A percentile compares a stretch with the other conserved stretches of the same genome.
Conservation (phyloP, 2,888 invertebrate genomes). For the Aleiodes leptofemur region DNA sequence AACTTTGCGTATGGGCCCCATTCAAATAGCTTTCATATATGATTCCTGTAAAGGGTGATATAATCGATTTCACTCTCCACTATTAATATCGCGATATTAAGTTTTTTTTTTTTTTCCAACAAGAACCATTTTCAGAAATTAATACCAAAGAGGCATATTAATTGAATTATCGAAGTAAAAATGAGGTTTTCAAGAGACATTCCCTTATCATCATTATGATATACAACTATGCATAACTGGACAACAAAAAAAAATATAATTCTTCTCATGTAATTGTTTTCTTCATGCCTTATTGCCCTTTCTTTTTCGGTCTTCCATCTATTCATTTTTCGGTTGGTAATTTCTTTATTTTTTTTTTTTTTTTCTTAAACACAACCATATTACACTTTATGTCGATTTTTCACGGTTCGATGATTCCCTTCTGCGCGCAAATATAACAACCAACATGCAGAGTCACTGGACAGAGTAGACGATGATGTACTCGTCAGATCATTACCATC, state of each 20-base stretch:
- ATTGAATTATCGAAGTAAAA: slow-evolving; percentile 36
- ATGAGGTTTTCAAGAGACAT: slow-evolving; percentile 4
- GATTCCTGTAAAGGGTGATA: slow-evolving; percentile 22
- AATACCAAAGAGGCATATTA: slow-evolving; percentile 40
- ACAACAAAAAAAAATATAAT: not conserved
- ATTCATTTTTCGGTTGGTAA: too few species aligned
- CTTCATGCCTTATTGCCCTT: too few species aligned
- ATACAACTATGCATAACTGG: slow-evolving; percentile 6
- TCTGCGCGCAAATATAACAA: slow-evolving; percentile 18
- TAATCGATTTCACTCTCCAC: slow-evolving; percentile 28
- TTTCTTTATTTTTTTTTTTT: too few species aligned
- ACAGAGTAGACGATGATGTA: slow-evolving; percentile 38
- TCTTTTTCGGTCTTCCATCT: too few species aligned
- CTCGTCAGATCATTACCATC: slow-evolving; percentile 62
- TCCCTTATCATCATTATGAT: slow-evolving; percentile 2
- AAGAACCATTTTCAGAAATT: not conserved
- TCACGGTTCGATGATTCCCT: slow-evolving; percentile 36
- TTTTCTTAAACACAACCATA: too few species aligned
- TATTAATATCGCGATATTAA: slow-evolving; percentile 7
- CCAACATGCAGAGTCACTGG: slow-evolving; percentile 42
- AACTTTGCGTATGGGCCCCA: slow-evolving; percentile 14
- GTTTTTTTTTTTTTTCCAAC: not conserved
- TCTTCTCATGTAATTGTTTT: not conserved
- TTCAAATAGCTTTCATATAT: slow-evolving; percentile 33
- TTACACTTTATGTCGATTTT: slow-evolving; percentile 34